A percentile compares a stretch with the other conserved stretches of the same genome.
phyloP scores from a whole-genome alignment of 2,888 invertebrate species.

The Drosophila limbata region DNA sequence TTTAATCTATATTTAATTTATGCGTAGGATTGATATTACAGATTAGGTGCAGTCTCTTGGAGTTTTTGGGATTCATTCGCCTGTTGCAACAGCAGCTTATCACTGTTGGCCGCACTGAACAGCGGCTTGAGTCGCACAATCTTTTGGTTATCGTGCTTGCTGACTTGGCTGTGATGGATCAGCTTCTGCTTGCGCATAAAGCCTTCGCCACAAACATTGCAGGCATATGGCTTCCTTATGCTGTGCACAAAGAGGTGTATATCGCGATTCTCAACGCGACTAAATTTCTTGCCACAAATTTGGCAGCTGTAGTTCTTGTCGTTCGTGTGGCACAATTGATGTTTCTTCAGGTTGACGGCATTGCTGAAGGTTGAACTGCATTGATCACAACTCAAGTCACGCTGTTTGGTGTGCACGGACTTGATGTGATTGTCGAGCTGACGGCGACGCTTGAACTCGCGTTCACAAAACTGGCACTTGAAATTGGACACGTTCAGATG shows the following conservation, averaged over 20 bases:
- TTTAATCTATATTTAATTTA: no score
- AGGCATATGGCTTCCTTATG: conserved; percentile 94
- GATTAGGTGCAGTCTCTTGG: not conserved
- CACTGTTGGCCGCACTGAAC: conserved; percentile 82
- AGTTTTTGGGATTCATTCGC: not conserved
- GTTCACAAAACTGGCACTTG: conserved; percentile 90
- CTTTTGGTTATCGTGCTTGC: conserved; percentile 90
- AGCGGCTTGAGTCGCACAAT: conserved; percentile 94
- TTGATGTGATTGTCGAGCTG: conserved; percentile 93
- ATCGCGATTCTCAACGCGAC: conserved; percentile 93
- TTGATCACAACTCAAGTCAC: conserved; percentile 90
- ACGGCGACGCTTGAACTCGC: conserved; percentile 89
- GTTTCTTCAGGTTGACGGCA: conserved; percentile 92
- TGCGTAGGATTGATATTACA: not conserved
- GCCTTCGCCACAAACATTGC: conserved; percentile 91
- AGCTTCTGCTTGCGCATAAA: conserved; percentile 93
- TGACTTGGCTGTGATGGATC: conserved; percentile 89
- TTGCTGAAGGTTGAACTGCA: conserved; percentile 93
- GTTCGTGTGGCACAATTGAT: conserved; percentile 91
- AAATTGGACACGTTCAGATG: conserved; percentile 90
- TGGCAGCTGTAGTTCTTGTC: conserved; percentile 91
- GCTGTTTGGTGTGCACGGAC: conserved; percentile 92
- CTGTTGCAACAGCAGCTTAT: conserved; percentile 26
- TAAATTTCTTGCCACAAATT: conserved; percentile 94
- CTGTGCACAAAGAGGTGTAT: conserved; percentile 94